A percentile compares a stretch with the other conserved stretches of the same genome.
These are phyloP conservation scores for Chelonoidis abingdonii DNA, from an alignment of 2,113 vertebrate species.

Conservation along the genomic window DNA sequence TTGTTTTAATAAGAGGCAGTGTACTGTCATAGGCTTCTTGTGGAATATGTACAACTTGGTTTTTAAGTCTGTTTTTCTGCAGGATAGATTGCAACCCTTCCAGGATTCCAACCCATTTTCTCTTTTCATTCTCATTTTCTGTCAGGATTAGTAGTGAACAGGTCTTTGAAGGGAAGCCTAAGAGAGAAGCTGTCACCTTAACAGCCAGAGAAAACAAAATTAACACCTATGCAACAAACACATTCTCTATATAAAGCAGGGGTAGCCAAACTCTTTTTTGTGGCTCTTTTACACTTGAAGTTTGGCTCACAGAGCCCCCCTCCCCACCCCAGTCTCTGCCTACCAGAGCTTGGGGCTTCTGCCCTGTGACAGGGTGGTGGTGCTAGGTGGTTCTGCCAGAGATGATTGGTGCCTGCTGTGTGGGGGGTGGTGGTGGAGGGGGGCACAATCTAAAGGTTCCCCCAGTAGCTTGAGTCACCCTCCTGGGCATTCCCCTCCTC, in stretches of 20 bases:
- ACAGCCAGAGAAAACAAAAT: constrained; percentile 45
- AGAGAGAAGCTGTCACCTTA: constrained; percentile 92
- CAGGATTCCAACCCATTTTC: constrained; percentile 96
- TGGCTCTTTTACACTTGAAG: neutral
- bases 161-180: constrained; percentile 86
- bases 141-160: constrained; percentile 94
- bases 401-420: too few species aligned
- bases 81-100: constrained; percentile 93
- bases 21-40: constrained; percentile 96
- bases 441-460: too few species aligned
- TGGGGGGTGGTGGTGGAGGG: too few species aligned
- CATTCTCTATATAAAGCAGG: neutral
- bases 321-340: too few species aligned
- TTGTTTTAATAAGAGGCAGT: constrained; percentile 92
- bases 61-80: constrained; percentile 90
- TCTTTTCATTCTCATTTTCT: constrained; percentile 94
- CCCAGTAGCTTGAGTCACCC: too few species aligned
- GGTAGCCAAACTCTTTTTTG: neutral
- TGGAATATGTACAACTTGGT: constrained; percentile 87
- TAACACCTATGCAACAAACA: neutral
- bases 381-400: too few species aligned
- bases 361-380: too few species aligned
- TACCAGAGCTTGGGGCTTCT: too few species aligned
- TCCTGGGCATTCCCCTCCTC: too few species aligned
- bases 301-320: too few species aligned